Conservation (phyloP, 2,113 vertebrate genomes). For the Typhlomys cinereus region DNA sequence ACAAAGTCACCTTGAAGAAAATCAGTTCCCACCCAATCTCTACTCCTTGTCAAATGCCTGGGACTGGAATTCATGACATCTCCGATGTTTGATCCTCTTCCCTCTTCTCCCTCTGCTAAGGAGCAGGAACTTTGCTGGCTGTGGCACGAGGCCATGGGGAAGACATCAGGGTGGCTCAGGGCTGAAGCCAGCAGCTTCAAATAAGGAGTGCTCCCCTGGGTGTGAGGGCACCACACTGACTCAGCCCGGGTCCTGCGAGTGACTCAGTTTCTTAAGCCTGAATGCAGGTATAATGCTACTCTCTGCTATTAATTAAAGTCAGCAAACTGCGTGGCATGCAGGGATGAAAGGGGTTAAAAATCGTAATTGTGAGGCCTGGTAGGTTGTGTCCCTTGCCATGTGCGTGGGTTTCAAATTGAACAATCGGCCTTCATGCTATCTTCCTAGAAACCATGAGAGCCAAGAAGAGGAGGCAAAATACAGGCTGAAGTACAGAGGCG, state of each 20-base stretch:
- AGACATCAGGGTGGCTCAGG: background rate
- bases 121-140: background rate
- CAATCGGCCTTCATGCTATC: background rate
- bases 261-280: conserved; percentile 63
- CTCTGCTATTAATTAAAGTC: conserved; percentile 63
- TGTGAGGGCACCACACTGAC: conserved; percentile 5
- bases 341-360: conserved; percentile 70
- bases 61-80: background rate
- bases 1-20: background rate
- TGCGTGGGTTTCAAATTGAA: background rate
- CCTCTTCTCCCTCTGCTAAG: background rate
- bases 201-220: background rate
- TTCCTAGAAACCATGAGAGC: background rate
- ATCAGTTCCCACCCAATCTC: background rate
- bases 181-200: background rate
- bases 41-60: background rate
- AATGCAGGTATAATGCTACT: conserved; percentile 51
- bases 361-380: background rate
- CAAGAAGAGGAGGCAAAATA: background rate
- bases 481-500: background rate
- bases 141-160: background rate
- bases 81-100: background rate
- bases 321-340: conserved; percentile 54
- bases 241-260: conserved; percentile 41
- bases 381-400: background rate